Conservation (phyloP, 2,888 invertebrate genomes). For the Rotaria magnacalcarata region DNA sequence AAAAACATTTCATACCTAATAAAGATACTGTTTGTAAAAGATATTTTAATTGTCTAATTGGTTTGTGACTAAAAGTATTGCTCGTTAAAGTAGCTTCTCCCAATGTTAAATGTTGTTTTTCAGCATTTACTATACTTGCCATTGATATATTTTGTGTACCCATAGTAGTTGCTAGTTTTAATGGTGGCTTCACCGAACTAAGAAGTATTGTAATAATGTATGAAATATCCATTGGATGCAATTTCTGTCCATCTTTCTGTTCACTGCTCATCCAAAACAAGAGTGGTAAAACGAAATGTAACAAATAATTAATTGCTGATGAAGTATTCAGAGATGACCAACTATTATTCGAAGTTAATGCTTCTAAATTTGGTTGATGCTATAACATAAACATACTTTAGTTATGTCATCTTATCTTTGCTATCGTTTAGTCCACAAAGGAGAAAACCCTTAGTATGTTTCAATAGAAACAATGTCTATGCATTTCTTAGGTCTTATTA, state of each 20-base stretch:
- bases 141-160: neutral
- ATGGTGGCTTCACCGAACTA: slow-evolving; percentile 71
- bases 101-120: neutral
- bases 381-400: neutral
- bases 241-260: slow-evolving; percentile 73
- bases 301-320: slow-evolving; percentile 36
- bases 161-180: slow-evolving; percentile 46
- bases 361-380: slow-evolving; percentile 42
- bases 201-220: slow-evolving; percentile 83
- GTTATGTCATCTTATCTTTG: too few relatives aligned
- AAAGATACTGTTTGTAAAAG: slow-evolving; percentile 23
- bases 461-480: too few relatives aligned
- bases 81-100: neutral
- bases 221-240: slow-evolving; percentile 81
- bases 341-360: neutral
- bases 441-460: too few relatives aligned
- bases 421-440: too few relatives aligned
- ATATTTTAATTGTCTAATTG: slow-evolving; percentile 24
- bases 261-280: slow-evolving; percentile 43
- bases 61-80: neutral
- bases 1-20: neutral
- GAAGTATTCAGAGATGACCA: neutral
- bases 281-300: slow-evolving; percentile 42
- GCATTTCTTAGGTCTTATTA: too few relatives aligned
- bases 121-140: neutral